Base-by-base conservation (phyloP, 2,888 invertebrate species). In the Diarsia brunnea region DNA sequence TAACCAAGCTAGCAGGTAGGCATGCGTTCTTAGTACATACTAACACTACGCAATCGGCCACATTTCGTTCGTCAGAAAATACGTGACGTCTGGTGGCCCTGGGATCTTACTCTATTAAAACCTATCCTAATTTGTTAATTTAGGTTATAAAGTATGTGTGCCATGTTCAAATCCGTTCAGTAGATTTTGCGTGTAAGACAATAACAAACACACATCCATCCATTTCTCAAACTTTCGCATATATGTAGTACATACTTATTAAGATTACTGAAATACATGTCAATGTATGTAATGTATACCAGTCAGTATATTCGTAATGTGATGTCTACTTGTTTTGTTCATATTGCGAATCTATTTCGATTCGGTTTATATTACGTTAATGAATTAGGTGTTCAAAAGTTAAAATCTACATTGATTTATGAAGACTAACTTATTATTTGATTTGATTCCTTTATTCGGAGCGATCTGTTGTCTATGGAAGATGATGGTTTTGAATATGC, bases 321-420 rank as follows among this genome's bases (percentile, higher is more conserved):
- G 24, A 78, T 73, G 63, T 65, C 69, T 68, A 72, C 67, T 71
- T 78, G 66, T 84, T 81, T 80, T 73, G n/a, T 61, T 60, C 66
- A 73, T 47, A 58, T 79, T 68, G 47, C 53, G 7, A 63, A 63
- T 1, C 45, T 49, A 81, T 69, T 81, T 75, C 1, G 51, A 68
- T 69, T 58, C 27, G 21, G 47, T 69, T 73, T 73, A 21, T 43
- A 45, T 43, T 10, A 19, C 10, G 24, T 60, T 61, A 51, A 55
- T 69, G n/a, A 12, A 53, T 61, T 38, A 4, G 12, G 19, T 79
- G n/a, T 55, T 43, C 24, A 19, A 38, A 47, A 27, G 38, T 43
- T 12, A 31, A 10, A n/a, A 19, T 27, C n/a, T 68, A 53, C 27
- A 43, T 38, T 55, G 38, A 63, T 55, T 55, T 55, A 19, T n/a